Evolutionary conservation across 2,113 vertebrate genomes (phyloP).

Genomic region (Cranoglanis bouderius): DNA sequence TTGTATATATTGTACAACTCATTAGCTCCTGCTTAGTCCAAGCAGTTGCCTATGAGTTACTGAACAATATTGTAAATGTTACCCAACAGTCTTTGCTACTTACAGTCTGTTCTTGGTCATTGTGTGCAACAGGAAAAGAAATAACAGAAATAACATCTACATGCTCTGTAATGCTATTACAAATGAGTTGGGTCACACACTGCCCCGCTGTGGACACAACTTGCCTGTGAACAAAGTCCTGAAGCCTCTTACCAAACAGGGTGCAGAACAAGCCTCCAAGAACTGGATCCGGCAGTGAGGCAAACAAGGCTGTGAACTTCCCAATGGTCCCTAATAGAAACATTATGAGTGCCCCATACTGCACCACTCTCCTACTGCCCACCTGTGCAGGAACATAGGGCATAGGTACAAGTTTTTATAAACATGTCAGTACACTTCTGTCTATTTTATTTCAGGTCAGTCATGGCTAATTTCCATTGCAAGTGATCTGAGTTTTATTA

Average conservation of each 20-base stretch:
- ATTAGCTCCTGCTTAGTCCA: background rate
- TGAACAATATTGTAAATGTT: background rate
- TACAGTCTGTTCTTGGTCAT: background rate
- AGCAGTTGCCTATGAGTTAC: background rate
- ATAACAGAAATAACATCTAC: background rate
- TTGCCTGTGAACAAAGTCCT: background rate
- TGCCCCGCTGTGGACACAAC: conserved; percentile 44
- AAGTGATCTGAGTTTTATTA: background rate
- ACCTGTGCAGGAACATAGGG: conserved; percentile 72
- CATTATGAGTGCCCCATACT: conserved; percentile 93
- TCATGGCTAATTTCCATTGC: background rate
- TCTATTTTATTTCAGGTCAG: background rate
- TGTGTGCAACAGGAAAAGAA: background rate
- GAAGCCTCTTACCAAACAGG: conserved; percentile 82
- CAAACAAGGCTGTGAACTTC: conserved; percentile 94
- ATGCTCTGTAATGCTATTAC: background rate
- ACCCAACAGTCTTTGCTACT: background rate
- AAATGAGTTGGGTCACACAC: conserved; percentile 1
- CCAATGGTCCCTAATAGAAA: conserved; percentile 87
- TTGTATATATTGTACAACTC: background rate
- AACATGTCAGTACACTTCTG: background rate
- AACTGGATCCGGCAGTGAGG: conserved; percentile 90
- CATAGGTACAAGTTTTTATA: background rate
- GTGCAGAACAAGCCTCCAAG: conserved; percentile 98
- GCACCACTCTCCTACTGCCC: conserved; percentile 93